Base-by-base conservation (phyloP, 2,797 vertebrate species). In the Spinus pinus region DNA sequence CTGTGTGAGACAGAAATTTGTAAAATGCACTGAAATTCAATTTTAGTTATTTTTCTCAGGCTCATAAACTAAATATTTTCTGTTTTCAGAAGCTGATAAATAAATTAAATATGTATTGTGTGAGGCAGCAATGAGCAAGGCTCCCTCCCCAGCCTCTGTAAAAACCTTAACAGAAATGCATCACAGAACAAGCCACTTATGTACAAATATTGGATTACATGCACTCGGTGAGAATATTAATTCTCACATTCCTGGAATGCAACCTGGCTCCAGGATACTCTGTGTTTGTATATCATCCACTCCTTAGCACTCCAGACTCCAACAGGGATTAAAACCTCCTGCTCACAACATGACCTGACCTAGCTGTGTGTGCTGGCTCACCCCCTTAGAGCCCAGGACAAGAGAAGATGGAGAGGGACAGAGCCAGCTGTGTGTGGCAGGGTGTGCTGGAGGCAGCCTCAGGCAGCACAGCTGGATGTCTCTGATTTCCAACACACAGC, bases 11-110 rank as follows among this genome's bases (percentile, higher is more conserved):
- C 25, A 81, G 53, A 62, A 88, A 91, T 69, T 14, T n/a, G 50
- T 56, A 81, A 89, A 88, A 86, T 56, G 73, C 47, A 79, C 31
- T 46, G 51, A 47, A 87, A 83, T 89, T 72, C 62, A 51, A 62
- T 75, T 81, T 64, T 10, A 42, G 39, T 49, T 91, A 37, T 82
- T 93, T 89, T 65, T 37, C 77, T 81, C 39, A 39, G 49, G 37
- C 60, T 73, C 33, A 66, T 42, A 73, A 85, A 60, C 37, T 3
- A 86, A 92, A 2, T 70, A 66, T 82, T 86, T 73, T 73, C n/a
- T 66, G 35, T 54, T 87, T 94, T 60, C 64, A 60, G 25, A 86
- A 85, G 41, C 5, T 12, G 1, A 70, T 89, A 95, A 64, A n/a
- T 47, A 81, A 86, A 41, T 79, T 65, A 72, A 65, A 25, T 62